phyloP scores from a whole-genome alignment of 2,113 vertebrate genomes.

The Pygathrix nemaeus region DNA sequence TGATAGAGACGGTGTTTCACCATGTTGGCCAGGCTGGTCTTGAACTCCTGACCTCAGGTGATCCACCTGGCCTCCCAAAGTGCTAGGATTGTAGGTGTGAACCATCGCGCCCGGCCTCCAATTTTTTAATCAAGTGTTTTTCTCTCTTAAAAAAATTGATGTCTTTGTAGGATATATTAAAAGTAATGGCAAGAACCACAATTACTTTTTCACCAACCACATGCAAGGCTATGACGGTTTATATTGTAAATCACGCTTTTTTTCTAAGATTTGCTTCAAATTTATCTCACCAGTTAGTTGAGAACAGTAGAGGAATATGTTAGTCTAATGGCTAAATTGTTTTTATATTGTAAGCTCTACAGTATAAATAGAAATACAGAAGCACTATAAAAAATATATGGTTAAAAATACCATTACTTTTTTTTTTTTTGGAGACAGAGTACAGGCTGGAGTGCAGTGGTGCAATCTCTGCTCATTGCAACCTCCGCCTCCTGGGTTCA shows the following conservation, averaged over 20 bases:
- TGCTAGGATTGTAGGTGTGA: too few relatives aligned
- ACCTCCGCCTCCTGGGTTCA: background rate
- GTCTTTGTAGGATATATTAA: background rate
- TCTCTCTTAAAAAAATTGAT: background rate
- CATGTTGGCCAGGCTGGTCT: too few relatives aligned
- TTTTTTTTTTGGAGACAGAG: background rate
- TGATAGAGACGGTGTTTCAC: too few relatives aligned
- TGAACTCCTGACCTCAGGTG: too few relatives aligned
- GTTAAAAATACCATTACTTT: background rate
- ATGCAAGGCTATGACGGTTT: background rate
- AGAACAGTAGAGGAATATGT: background rate
- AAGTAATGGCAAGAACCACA: too few relatives aligned
- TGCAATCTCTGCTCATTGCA: background rate
- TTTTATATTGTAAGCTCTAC: background rate
- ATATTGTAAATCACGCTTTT: background rate
- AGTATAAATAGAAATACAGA: background rate
- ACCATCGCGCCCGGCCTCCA: rapidly evolving
- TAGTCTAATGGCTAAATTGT: background rate
- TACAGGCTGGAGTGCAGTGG: background rate
- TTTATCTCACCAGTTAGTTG: conserved; percentile 10
- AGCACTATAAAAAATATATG: background rate
- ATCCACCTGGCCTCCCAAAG: too few relatives aligned
- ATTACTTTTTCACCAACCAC: too few relatives aligned
- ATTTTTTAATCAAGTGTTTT: background rate
- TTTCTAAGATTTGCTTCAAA: background rate